Conservation (phyloP, 1,140 invertebrate species). For the Anthonomus grandis region DNA sequence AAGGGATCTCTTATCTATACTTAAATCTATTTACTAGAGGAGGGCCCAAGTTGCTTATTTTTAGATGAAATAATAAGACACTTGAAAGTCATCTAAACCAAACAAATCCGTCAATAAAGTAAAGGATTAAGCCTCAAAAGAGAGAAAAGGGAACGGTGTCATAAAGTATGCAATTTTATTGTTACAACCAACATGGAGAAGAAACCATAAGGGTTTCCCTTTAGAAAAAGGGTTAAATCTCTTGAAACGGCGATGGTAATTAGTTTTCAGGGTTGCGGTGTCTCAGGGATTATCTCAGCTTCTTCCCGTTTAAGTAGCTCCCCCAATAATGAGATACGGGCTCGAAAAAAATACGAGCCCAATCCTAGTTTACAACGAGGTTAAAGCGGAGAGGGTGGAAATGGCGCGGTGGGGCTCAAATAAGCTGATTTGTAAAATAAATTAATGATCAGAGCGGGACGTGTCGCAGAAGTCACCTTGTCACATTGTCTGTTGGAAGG, state of each 20-base stretch:
- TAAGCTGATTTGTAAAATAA: constrained; percentile 49
- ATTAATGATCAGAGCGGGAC: constrained; percentile 46
- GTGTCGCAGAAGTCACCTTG: constrained; percentile 46
- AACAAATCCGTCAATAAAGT: constrained; percentile 24
- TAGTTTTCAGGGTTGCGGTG: constrained; percentile 37
- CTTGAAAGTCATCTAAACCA: too few species aligned
- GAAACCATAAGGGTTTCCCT: constrained; percentile 7
- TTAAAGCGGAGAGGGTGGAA: constrained; percentile 8
- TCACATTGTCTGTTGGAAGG: constrained; percentile 46
- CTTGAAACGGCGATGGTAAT: constrained; percentile 31
- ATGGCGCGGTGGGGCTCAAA: constrained; percentile 39
- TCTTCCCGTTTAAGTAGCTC: constrained; percentile 40
- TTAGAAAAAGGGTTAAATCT: constrained; percentile 37
- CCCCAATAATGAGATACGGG: constrained; percentile 41
- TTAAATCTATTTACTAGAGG: too few species aligned
- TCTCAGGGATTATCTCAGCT: constrained; percentile 41
- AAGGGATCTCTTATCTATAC: too few species aligned
- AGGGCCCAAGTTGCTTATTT: too few species aligned
- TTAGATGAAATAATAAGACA: too few species aligned
- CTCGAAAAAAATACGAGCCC: constrained; percentile 37
- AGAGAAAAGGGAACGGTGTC: constrained; percentile 2
- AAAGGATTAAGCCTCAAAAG: constrained; percentile 21
- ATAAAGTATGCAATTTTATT: constrained; percentile 17
- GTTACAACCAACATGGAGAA: too few species aligned
- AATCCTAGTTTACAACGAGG: constrained; percentile 29